Conservation (phyloP, 2,888 invertebrate species). For the Cosmorhoe ocellata region DNA sequence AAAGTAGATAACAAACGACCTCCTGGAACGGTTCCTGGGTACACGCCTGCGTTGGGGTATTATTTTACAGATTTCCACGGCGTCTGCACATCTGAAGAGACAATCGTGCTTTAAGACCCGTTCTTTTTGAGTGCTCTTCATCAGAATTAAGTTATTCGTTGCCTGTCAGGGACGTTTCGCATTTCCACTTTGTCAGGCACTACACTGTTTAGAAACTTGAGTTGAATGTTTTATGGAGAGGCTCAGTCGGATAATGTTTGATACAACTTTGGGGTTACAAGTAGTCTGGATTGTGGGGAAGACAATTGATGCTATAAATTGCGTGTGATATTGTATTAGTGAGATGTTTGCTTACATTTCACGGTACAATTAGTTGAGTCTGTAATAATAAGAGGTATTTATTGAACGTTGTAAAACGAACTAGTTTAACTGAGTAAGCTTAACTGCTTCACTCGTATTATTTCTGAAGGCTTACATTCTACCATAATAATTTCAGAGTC, state of each 20-base stretch:
- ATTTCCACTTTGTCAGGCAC: conserved; percentile 41
- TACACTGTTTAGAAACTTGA: conserved; percentile 35
- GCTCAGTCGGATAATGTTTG: conserved; percentile 33
- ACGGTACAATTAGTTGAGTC: not conserved
- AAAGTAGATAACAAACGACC: conserved; percentile 3
- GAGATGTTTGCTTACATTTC: conserved; percentile 8
- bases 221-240: conserved; percentile 32
- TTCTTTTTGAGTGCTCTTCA: conserved; percentile 65
- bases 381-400: not conserved
- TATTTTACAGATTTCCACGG: conserved; percentile 72
- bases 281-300: conserved; percentile 23
- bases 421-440: not conserved
- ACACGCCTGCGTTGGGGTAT: conserved; percentile 42
- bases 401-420: not conserved
- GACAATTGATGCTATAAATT: conserved; percentile 23
- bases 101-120: conserved; percentile 57
- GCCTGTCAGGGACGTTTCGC: conserved; percentile 46
- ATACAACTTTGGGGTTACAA: conserved; percentile 30
- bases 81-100: conserved; percentile 65
- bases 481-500: no score
- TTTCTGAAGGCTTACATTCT: no score
- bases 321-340: conserved; percentile 18
- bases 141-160: conserved; percentile 64
- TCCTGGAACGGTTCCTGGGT: conserved; percentile 2
- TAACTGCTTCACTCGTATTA: no score